Base-by-base conservation (phyloP, 2,888 invertebrate genomes). In the Tigriopus californicus region DNA sequence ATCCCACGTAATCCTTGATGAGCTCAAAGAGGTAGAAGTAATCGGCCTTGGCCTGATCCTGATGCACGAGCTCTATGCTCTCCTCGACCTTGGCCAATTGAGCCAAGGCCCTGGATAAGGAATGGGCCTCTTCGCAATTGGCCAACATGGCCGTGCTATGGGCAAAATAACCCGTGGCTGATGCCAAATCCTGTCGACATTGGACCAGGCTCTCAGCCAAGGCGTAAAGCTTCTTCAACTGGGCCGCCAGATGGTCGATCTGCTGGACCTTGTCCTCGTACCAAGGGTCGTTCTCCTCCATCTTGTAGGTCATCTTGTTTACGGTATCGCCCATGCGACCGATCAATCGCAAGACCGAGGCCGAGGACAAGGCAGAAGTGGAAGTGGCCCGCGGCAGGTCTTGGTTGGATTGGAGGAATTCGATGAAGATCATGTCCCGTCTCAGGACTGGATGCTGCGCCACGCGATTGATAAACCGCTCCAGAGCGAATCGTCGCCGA, bases 231-330 rank as follows among this genome's bases (percentile, higher is more conserved):
- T 54, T 54, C 41, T 54, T 51, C 18, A 54, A 54, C 20, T 92
- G 89, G 18, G 79, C 76, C 70, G 97, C 95, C 22, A 95, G 75
- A 42, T 83, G 83, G 68, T 97, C 95, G 47, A 97, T 80, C 71
- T 94, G 90, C 5, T 80, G 78, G 33, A 85, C 81, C 68, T 91
- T 91, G 71, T 98, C 95, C 71, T 97, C 95, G 74, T 98, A 98
- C 98, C 98, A 58, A 66, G 91, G 85, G 75, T 98, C 98, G 62
- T 85, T 87, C 75, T 99, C 98, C 69, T 97, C 97, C 95, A 98
- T 98, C 75, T 88, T 89, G 72, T 89, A 94, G 0, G 95, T 90
- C 67, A 98, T 95, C 76, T 97, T 97, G 71, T 91, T 94, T 62
- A 98, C 90, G 6, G 92, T 92, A 73, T 95, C 94, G 25, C 94